Evolutionary conservation across 1,140 invertebrate species (phyloP).

Genomic region (Watersipora subatra): DNA sequence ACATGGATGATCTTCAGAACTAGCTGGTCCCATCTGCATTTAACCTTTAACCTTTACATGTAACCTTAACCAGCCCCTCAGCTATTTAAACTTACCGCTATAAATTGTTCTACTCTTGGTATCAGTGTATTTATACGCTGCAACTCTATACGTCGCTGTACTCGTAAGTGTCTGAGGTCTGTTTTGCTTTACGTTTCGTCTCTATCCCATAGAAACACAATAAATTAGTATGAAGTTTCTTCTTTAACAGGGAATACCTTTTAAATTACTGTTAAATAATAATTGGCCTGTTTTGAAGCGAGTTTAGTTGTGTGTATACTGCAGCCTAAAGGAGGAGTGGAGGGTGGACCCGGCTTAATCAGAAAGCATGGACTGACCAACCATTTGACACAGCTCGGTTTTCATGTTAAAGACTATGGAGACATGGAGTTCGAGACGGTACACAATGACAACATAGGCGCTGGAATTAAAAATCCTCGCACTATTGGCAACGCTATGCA

Average conservation of each 20-base stretch:
- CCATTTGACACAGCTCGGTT: not conserved
- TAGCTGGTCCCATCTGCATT: too few relatives aligned
- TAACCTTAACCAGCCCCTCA: too few relatives aligned
- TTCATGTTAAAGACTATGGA: not conserved
- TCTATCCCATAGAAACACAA: not conserved
- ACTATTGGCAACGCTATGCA: slow-evolving; percentile 1
- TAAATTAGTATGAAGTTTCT: not conserved
- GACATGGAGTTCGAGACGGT: not conserved
- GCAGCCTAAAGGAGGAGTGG: not conserved
- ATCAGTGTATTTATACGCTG: too few relatives aligned
- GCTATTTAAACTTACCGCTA: too few relatives aligned
- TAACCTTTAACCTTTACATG: too few relatives aligned
- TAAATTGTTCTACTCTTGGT: too few relatives aligned
- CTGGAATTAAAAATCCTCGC: not conserved
- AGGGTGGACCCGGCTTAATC: not conserved
- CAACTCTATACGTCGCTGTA: not conserved
- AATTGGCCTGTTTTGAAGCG: not conserved
- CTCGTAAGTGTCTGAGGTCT: not conserved
- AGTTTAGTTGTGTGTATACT: not conserved
- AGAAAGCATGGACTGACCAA: not conserved
- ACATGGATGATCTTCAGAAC: too few relatives aligned
- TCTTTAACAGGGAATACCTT: not conserved
- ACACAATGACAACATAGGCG: not conserved
- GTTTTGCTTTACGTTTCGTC: not conserved
- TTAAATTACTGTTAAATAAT: not conserved